Percentiles rank a stretch among this genome's conserved stretches.
Conservation (phyloP, 2,113 vertebrate genomes). For the Phasianus colchicus region DNA sequence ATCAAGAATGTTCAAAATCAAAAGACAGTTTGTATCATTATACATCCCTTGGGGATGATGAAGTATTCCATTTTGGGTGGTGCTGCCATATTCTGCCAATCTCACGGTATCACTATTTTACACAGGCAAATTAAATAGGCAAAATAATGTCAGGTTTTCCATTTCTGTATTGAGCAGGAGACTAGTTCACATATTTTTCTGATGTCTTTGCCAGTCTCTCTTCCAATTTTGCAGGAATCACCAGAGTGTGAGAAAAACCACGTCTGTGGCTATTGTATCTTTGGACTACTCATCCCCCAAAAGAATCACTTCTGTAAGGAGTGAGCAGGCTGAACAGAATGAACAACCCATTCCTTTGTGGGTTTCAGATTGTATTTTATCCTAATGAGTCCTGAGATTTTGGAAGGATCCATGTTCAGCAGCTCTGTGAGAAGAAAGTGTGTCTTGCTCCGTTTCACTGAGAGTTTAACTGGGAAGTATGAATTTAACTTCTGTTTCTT, state of each 20-base stretch:
- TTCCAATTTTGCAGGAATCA: background rate
- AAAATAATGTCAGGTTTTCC: background rate
- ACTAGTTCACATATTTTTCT: background rate
- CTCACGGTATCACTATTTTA: background rate
- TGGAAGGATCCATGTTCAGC: background rate
- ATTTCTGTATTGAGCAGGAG: background rate
- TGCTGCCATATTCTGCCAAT: rapidly evolving
- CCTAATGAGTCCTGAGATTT: background rate
- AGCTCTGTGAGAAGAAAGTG: background rate
- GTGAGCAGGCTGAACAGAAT: background rate
- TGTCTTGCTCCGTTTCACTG: background rate
- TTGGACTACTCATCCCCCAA: background rate
- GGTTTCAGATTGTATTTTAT: background rate
- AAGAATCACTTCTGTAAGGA: background rate
- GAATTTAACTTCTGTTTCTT: background rate
- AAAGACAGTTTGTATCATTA: background rate
- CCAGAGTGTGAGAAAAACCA: background rate
- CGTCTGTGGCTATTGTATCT: background rate
- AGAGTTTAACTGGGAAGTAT: background rate
- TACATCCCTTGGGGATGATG: background rate
- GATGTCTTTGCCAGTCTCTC: background rate
- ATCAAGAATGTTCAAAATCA: background rate
- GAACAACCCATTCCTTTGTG: background rate
- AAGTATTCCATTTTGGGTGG: background rate
- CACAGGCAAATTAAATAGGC: background rate